Evolutionary conservation across 2,113 vertebrate genomes (phyloP).

Genomic region (Monopterus albus): DNA sequence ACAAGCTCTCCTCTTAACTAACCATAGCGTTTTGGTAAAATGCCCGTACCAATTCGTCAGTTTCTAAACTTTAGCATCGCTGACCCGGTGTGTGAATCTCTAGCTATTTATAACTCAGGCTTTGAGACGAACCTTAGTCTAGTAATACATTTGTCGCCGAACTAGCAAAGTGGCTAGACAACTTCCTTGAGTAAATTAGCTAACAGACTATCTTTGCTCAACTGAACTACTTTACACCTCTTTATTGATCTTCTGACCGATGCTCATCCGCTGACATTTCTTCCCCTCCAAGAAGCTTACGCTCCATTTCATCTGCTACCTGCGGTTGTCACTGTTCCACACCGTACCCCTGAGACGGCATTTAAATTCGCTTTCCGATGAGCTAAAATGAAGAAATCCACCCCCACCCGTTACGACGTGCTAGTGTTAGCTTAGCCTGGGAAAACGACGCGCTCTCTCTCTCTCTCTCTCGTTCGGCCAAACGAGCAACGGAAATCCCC

Average conservation of each 20-base stretch:
- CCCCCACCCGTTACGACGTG: conserved; percentile 54
- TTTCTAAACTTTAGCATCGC: neutral
- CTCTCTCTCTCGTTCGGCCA: neutral
- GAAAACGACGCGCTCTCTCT: conserved; percentile 21
- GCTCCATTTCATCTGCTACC: conserved; percentile 12
- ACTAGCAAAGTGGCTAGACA: conserved; percentile 52
- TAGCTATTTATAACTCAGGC: neutral
- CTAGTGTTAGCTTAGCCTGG: conserved; percentile 61
- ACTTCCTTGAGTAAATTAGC: conserved; percentile 65
- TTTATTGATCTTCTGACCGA: conserved; percentile 12
- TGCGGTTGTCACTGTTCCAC: conserved; percentile 42
- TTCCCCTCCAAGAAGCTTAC: neutral
- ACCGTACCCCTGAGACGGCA: conserved; percentile 23
- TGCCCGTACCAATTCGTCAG: neutral
- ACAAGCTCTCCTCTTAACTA: conserved; percentile 39
- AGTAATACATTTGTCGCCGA: conserved; percentile 32
- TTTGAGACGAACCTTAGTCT: conserved; percentile 42
- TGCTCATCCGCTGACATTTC: conserved; percentile 31
- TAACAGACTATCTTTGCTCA: conserved; percentile 53
- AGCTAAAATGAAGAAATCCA: conserved; percentile 61
- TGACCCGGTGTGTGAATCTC: neutral
- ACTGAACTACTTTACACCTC: conserved; percentile 25
- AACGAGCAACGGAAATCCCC: conserved; percentile 31
- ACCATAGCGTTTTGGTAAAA: neutral
- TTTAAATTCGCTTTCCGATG: conserved; percentile 30